Evolutionary conservation across 2,888 invertebrate genomes (phyloP).

Genomic region (Pherbina coryleti): DNA sequence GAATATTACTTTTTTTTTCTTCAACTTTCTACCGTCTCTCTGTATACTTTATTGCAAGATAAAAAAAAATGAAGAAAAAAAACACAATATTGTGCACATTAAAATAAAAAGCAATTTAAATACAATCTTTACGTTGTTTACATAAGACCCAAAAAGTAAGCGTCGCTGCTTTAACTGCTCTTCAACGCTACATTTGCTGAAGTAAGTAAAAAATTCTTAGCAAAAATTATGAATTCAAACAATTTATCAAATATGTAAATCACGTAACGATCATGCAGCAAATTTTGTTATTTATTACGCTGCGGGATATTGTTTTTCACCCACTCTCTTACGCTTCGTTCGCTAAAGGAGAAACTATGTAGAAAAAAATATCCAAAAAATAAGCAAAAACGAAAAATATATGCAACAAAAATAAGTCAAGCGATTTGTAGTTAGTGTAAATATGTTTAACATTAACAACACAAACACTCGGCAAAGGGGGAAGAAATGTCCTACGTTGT

Average conservation of each 20-base stretch:
- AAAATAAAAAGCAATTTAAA: constrained; percentile 29
- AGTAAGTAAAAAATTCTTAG: not conserved
- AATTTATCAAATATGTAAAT: constrained; percentile 25
- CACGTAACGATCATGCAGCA: constrained; percentile 22
- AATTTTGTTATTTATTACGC: constrained; percentile 30
- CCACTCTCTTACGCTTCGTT: not conserved
- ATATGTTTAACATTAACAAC: constrained; percentile 15
- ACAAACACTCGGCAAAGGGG: not conserved
- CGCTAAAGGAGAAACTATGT: not conserved
- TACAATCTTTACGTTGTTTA: constrained; percentile 7
- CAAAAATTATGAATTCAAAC: constrained; percentile 17
- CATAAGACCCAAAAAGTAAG: not conserved
- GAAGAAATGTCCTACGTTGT: not conserved
- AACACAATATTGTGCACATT: not conserved
- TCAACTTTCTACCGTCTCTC: not conserved
- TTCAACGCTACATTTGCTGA: not conserved
- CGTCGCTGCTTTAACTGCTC: not conserved
- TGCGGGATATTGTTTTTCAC: constrained; percentile 11
- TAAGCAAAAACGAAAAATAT: not conserved
- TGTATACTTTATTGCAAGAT: not conserved
- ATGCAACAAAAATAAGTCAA: constrained; percentile 10
- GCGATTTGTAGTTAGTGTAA: not conserved
- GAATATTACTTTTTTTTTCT: not conserved
- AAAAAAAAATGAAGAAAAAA: not conserved
- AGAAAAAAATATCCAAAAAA: not conserved